Evolutionary conservation across 2,113 vertebrate species (phyloP).

Genomic region (Boleophthalmus pectinirostris): DNA sequence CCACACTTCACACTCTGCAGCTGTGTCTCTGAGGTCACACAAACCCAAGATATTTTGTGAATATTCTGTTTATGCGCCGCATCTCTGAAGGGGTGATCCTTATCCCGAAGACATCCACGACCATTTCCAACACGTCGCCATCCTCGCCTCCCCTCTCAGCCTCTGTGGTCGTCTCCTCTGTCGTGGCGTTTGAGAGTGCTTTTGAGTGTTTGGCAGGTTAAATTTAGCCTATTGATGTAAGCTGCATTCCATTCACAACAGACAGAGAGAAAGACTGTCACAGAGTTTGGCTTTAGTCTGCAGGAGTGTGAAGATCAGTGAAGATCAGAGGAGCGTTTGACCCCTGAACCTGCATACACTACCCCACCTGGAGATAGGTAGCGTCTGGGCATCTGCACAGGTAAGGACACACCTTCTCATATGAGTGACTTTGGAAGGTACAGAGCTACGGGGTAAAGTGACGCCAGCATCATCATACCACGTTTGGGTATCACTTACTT

Average conservation of each 20-base stretch:
- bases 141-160: conserved; percentile 33
- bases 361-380: conserved; percentile 65
- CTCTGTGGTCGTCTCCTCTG: conserved; percentile 43
- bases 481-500: background rate
- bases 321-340: conserved; percentile 76
- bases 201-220: conserved; percentile 84
- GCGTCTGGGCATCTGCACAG: conserved; percentile 59
- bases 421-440: conserved; percentile 19
- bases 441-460: background rate
- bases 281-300: conserved; percentile 82
- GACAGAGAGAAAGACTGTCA: conserved; percentile 82
- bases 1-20: background rate
- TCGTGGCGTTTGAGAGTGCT: conserved; percentile 71
- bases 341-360: conserved; percentile 64
- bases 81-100: conserved; percentile 20
- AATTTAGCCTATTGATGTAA: conserved; percentile 98
- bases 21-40: conserved; percentile 19
- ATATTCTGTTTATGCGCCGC: conserved; percentile 5
- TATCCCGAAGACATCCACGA: conserved; percentile 8
- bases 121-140: conserved; percentile 15
- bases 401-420: conserved; percentile 45
- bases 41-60: conserved; percentile 17
- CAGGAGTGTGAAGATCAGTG: conserved; percentile 87
- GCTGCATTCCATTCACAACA: conserved; percentile 89
- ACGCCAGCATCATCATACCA: background rate